phyloP scores from a whole-genome alignment of 2,113 vertebrate genomes.

The Bos taurus region ARS-UCD2.0 NC_082638.1:929001-929500 shows the following conservation, averaged over 20 bases:
- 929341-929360: rapidly evolving
- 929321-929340: rapidly evolving
- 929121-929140: rapidly evolving
- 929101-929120: not conserved
- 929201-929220: not conserved
- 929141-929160: not conserved
- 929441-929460: rapidly evolving
- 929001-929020: rapidly evolving
- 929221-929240: rapidly evolving
- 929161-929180: rapidly evolving
- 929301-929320: not conserved
- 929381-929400: too few species aligned
- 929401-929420: rapidly evolving
- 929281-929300: not conserved
- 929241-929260: not conserved
- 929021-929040: not conserved
- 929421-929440: rapidly evolving
- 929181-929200: rapidly evolving
- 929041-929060: rapidly evolving
- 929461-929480: rapidly evolving
- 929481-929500: rapidly evolving
- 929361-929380: too few species aligned
- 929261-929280: rapidly evolving
- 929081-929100: not conserved
- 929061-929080: not conserved